phyloP scores from a whole-genome alignment of 2,113 vertebrate genomes.

The Oenanthe melanoleuca region DNA sequence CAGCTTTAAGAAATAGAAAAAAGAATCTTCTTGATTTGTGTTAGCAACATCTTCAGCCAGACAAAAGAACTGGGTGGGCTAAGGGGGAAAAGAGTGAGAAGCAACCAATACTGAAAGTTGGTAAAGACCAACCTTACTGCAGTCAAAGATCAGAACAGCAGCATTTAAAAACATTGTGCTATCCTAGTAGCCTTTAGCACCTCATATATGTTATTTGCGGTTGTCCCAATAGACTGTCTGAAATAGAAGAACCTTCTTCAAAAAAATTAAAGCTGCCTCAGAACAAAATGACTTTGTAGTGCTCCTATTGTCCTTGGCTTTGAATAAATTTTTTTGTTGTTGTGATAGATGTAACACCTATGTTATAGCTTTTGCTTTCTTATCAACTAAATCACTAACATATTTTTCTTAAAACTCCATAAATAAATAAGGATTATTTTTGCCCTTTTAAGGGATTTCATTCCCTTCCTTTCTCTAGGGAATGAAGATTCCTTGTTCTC shows the following conservation, averaged over 20 bases:
- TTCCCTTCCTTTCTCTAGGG: background rate
- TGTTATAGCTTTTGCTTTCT: background rate
- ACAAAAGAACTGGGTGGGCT: background rate
- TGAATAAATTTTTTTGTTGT: background rate
- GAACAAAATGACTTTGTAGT: background rate
- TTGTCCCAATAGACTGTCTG: background rate
- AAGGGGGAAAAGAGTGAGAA: background rate
- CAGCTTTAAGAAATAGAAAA: constrained; percentile 2
- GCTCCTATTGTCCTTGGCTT: background rate
- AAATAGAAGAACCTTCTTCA: background rate
- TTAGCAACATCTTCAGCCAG: background rate
- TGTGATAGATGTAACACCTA: background rate
- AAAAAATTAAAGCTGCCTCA: background rate
- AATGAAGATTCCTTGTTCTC: background rate
- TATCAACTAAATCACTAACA: background rate
- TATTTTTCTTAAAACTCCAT: background rate
- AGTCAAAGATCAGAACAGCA: background rate
- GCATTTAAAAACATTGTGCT: background rate
- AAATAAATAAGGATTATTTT: background rate
- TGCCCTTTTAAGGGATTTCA: background rate
- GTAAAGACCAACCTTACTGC: background rate
- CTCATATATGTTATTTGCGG: background rate
- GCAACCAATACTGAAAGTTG: background rate
- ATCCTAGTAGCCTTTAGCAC: background rate
- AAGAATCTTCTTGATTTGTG: background rate